Evolutionary conservation across 2,797 vertebrate species (phyloP).

Genomic region (Gouania willdenowi): DNA sequence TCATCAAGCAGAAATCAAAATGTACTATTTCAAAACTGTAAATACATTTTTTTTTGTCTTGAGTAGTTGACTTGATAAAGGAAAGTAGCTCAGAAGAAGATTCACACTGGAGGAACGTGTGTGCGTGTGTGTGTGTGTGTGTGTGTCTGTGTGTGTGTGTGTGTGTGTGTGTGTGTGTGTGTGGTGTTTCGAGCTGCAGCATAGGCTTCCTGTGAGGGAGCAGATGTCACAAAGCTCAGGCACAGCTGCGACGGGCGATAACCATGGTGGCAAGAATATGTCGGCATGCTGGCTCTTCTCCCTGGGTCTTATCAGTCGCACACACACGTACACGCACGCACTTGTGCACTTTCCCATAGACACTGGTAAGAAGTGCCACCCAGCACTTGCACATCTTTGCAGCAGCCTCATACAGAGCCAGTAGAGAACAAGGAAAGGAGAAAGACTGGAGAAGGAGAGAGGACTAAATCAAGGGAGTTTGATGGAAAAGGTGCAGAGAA

Average conservation of each 20-base stretch:
- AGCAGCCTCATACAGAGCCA: conserved; percentile 62
- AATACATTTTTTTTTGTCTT: conserved; percentile 57
- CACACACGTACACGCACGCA: conserved; percentile 30
- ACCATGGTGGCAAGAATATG: conserved; percentile 76
- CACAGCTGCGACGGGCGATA: conserved; percentile 80
- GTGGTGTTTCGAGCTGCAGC: conserved; percentile 63
- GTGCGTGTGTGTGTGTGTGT: too few species aligned
- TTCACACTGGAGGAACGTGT: too few species aligned
- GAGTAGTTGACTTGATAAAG: conserved; percentile 59
- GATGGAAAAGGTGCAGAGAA: conserved; percentile 62
- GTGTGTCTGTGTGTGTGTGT: not conserved
- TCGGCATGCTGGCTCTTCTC: conserved; percentile 75
- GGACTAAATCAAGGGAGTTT: conserved; percentile 68
- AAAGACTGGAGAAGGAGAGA: conserved; percentile 49
- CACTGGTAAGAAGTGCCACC: conserved; percentile 71
- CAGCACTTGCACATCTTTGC: conserved; percentile 59
- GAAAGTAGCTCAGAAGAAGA: too few species aligned
- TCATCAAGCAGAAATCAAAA: conserved; percentile 24
- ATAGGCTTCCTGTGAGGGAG: conserved; percentile 77
- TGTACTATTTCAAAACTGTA: conserved; percentile 40
- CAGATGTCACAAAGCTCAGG: conserved; percentile 79
- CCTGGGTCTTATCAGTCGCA: conserved; percentile 70
- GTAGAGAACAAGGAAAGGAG: conserved; percentile 46
- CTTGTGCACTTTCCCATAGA: conserved; percentile 33
- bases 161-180: not conserved